Evolutionary conservation across 2,888 invertebrate species (phyloP), one percentile per base, ranked within the genome.

Genomic region (Sarcophaga carnaria): DNA sequence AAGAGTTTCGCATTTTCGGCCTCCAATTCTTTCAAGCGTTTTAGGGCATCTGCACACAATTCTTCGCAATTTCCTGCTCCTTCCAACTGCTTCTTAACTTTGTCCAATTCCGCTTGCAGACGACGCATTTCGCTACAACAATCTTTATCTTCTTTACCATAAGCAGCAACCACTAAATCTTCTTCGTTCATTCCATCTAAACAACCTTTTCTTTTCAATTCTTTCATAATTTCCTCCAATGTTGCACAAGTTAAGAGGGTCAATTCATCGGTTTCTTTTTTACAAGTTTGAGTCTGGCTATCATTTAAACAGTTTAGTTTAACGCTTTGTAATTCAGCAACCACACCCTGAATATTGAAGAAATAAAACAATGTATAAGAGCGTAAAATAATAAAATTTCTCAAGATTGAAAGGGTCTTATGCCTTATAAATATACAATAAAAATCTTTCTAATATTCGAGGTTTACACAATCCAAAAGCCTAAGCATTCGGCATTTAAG

Each of bases 181-280:
- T 77, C 70, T 37, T 37, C 37, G 10, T 37, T 37, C 37, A 37
- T 37, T 37, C 37, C 37, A 60, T 77, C 75, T 5, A 74, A 25
- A 5, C 76, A 72, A 4, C 87, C 88, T 70, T 91, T 91, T 3
- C 89, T 90, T 60, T 87, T 88, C 66, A 92, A 70, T 76, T 93
- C 93, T 47, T 90, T 90, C 70, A 90, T 90, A n/a, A 93, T 92
- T 60, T 92, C 91, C 4, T 90, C 87, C 8, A 93, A 85, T 0
- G 93, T 92, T 25, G 89, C 90, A 60, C 89, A 90, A 2, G 93
- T 91, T 54, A 91, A 90, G 66, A 90, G 90, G 0, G 92, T 90
- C 49, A 93, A 88, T 60, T 93, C 92, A 62, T 92, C 91, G 8
- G 91, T 90, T 77, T 90, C 77, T 70, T 90, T 89, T 25, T 89